phyloP scores from a whole-genome alignment of 2,113 vertebrate genomes.

The Podiceps cristatus region DNA sequence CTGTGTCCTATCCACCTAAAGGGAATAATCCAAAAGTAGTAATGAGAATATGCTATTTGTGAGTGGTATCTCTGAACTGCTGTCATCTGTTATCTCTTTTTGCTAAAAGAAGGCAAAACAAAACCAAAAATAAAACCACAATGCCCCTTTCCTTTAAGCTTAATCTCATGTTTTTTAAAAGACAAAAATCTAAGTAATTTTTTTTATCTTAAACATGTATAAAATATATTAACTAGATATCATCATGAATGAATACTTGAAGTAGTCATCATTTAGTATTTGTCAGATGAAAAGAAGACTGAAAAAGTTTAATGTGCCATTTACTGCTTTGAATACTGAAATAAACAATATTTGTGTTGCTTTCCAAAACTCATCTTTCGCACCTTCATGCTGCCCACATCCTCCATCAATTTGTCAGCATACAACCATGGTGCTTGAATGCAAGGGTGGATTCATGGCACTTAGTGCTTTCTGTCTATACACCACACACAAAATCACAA shows the following conservation, averaged over 20 bases:
- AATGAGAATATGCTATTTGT: slow-evolving; percentile 33
- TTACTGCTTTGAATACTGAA: background rate
- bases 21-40: slow-evolving; percentile 4
- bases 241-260: background rate
- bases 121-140: background rate
- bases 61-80: slow-evolving; percentile 2
- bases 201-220: background rate
- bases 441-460: background rate
- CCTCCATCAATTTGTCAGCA: background rate
- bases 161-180: background rate
- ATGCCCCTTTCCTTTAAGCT: background rate
- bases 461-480: background rate
- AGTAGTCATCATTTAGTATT: background rate
- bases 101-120: background rate
- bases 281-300: background rate
- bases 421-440: background rate
- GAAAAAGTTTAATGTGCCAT: background rate
- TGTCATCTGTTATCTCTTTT: background rate
- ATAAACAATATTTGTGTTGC: background rate
- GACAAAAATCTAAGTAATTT: background rate
- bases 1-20: background rate
- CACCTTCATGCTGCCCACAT: background rate
- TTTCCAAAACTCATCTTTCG: background rate
- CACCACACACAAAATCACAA: background rate
- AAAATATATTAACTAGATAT: background rate